Conservation (phyloP, 2,797 vertebrate species). For the Taeniopygia guttata region DNA sequence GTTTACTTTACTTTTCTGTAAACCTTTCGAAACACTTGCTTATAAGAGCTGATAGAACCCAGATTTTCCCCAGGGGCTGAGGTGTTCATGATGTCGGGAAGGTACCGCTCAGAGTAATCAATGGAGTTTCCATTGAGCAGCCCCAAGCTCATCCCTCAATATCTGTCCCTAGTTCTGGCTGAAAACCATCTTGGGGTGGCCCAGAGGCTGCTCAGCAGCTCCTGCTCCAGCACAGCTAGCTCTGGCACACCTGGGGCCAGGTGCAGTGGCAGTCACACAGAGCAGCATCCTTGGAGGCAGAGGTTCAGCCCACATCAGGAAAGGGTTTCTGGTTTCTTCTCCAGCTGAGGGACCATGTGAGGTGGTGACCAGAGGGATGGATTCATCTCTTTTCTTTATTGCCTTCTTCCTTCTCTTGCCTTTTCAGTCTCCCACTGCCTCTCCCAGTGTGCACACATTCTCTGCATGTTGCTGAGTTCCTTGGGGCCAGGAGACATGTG, state of each 20-base stretch:
- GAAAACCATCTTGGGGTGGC: neutral
- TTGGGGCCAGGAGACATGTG: neutral
- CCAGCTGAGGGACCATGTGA: neutral
- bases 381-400: neutral
- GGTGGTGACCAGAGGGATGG: neutral
- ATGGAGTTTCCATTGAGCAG: constrained; percentile 63
- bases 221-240: neutral
- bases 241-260: neutral
- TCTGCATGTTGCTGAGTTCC: neutral
- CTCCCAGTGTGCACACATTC: neutral
- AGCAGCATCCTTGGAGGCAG: neutral
- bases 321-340: neutral
- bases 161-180: neutral
- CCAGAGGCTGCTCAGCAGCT: neutral
- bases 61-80: constrained; percentile 76
- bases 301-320: neutral
- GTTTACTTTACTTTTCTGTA: constrained; percentile 88
- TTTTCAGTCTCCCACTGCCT: neutral
- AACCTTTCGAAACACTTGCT: constrained; percentile 87
- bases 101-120: constrained; percentile 60
- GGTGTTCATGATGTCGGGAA: constrained; percentile 76
- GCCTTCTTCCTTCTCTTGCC: neutral
- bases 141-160: neutral
- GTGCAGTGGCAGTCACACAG: neutral
- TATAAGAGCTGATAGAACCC: constrained; percentile 80